Evolutionary conservation across 2,888 invertebrate species (phyloP).

Genomic region (Nomada hirtipes): DNA sequence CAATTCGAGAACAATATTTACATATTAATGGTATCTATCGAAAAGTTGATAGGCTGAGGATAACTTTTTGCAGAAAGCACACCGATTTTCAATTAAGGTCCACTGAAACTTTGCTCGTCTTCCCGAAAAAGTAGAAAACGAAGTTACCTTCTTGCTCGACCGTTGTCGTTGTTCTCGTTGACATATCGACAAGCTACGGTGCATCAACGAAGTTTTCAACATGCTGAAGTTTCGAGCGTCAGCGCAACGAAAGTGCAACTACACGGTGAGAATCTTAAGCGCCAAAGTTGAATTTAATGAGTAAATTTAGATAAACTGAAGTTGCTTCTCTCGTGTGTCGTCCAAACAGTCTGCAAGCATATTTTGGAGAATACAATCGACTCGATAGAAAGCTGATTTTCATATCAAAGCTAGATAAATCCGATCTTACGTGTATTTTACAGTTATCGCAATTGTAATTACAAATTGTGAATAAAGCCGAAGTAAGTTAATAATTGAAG

Average conservation of each 20-base stretch:
- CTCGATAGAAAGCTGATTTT: not conserved
- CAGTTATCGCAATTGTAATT: too few species aligned
- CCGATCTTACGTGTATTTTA: too few species aligned
- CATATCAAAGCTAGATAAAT: not conserved
- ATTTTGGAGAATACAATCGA: not conserved
- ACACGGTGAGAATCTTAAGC: slow-evolving; percentile 67
- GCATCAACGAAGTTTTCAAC: slow-evolving; percentile 50
- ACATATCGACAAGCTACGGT: slow-evolving; percentile 35
- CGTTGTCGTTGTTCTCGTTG: slow-evolving; percentile 32
- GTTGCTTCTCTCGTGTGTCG: not conserved
- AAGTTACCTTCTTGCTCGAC: slow-evolving; percentile 24
- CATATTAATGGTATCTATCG: not conserved
- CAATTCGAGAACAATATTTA: not conserved
- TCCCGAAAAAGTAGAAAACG: not conserved
- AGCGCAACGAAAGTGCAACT: slow-evolving; percentile 85
- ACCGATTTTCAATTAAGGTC: slow-evolving; percentile 10
- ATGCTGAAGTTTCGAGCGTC: slow-evolving; percentile 88
- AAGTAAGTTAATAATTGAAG: too few species aligned
- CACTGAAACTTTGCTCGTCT: slow-evolving; percentile 12
- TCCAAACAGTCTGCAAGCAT: not conserved
- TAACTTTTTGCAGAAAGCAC: not conserved
- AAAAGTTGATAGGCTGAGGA: not conserved
- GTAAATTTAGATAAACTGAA: slow-evolving; percentile 10
- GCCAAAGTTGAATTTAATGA: slow-evolving; percentile 25
- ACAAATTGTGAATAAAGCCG: too few species aligned